Evolutionary conservation across 2,888 invertebrate species (phyloP), one percentile per base, ranked within the genome.

Genomic region (Amiota mariae): DNA sequence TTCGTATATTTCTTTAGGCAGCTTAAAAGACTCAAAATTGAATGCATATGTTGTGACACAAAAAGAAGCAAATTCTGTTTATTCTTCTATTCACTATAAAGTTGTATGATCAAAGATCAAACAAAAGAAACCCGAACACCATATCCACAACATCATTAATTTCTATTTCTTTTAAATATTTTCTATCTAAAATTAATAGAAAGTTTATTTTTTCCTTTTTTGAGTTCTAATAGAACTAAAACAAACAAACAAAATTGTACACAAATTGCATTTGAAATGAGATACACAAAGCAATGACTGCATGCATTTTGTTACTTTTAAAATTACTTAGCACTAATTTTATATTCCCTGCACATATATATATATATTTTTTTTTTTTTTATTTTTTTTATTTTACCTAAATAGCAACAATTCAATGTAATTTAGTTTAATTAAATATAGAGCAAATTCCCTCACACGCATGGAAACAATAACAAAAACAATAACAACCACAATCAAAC

Each of bases 371-470:
- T 36, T 36, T 36, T 36, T 36, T 36, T 6, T 36, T 4, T 36
- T 36, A 6, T 36, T 36, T 24, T 3, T 24, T 24, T 36, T 36
- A 36, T 6, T 59, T 20, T 15, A 18, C 4, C 59, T 59, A 59
- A 59, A 20, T 20, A 59, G 20, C 59, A 20, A 20, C 59, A 59
- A 59, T 59, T 59, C 59, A 18, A 18, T 11, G 24, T 63, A 24
- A 63, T 63, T 63, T 63, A 36, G 36, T 63, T 15, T 63, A 63
- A 63, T 63, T 63, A 18, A 63, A 63, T n/a, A 63, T 63, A 46
- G 63, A 63, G 63, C 63, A 63, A 24, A 46, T 46, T n/a, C 36
- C 36, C 63, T 63, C 59, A 59, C 59, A 59, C 20, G 8, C 59
- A 59, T 59, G 18, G 3, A n/a, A 59, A 51, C 9, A 59, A 59